Percentiles rank a stretch among this genome's conserved stretches.
These are phyloP conservation scores for Thymelicus lineola DNA, from an alignment of 2,888 invertebrate genomes.

Conservation along the genomic window DNA sequence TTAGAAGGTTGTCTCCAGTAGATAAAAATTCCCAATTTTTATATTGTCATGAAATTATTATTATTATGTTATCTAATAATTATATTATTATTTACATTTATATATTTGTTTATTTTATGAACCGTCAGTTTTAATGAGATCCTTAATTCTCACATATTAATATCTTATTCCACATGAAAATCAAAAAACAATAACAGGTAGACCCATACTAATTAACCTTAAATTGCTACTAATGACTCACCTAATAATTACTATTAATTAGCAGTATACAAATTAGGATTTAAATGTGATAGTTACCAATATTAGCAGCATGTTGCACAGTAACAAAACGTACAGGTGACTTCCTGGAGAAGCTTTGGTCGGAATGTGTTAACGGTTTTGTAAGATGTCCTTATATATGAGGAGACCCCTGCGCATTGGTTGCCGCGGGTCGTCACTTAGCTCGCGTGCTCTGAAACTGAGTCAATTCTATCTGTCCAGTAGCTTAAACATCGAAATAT, in stretches of 20 bases:
- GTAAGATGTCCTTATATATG: slow-evolving; percentile 81
- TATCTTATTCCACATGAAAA: no score
- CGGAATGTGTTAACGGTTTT: slow-evolving; percentile 81
- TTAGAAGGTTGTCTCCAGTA: neutral
- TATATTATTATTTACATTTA: no score
- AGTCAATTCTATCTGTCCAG: slow-evolving; percentile 71
- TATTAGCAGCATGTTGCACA: slow-evolving; percentile 66
- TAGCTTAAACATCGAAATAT: slow-evolving; percentile 66
- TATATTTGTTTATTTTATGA: no score
- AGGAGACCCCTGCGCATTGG: slow-evolving; percentile 63
- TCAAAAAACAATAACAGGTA: no score
- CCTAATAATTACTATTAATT: neutral
- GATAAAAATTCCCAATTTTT: neutral
- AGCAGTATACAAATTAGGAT: neutral
- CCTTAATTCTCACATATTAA: no score
- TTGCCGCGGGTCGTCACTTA: slow-evolving; percentile 56
- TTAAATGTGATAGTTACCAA: slow-evolving; percentile 60
- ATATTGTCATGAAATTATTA: neutral
- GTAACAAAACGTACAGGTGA: slow-evolving; percentile 70
- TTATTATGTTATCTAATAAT: no score
- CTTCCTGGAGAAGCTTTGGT: slow-evolving; percentile 78
- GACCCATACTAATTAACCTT: no score
- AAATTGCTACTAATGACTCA: no score
- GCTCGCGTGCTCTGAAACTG: slow-evolving; percentile 70
- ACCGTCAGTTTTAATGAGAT: no score